A percentile compares a stretch with the other conserved stretches of the same genome.
phyloP scores from a whole-genome alignment of 2,797 vertebrate genomes.

The Falco columbarius region DNA sequence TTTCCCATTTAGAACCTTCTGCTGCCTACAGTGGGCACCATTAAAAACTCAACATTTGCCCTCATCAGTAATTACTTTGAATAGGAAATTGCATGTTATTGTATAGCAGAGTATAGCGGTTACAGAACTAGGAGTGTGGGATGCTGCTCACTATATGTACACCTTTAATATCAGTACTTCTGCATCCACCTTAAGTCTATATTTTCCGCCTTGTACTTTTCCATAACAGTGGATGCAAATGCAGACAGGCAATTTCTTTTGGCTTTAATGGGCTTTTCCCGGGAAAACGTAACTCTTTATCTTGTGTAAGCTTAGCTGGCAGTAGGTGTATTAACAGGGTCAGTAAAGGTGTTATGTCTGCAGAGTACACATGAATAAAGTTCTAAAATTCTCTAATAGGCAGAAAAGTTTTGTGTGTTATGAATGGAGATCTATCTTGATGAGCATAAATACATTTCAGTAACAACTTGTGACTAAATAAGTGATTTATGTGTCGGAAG shows the following conservation, averaged over 20 bases:
- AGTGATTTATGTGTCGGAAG: background rate
- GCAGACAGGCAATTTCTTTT: background rate
- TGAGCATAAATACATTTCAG: background rate
- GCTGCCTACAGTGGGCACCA: background rate
- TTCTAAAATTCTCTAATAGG: background rate
- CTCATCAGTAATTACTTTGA: slow-evolving; percentile 32
- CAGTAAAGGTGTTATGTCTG: background rate
- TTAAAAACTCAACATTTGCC: slow-evolving; percentile 52
- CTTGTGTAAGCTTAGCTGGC: background rate
- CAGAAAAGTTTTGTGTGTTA: background rate
- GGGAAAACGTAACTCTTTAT: background rate
- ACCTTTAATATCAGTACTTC: background rate
- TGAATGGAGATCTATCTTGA: background rate
- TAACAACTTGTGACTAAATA: background rate
- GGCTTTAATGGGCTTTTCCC: slow-evolving; percentile 6
- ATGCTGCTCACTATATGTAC: background rate
- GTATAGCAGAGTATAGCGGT: slow-evolving; percentile 1
- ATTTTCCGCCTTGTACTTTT: background rate
- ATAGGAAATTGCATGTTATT: slow-evolving; percentile 5
- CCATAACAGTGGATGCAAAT: background rate
- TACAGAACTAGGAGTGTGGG: background rate
- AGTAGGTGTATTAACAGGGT: background rate
- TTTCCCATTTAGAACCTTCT: background rate
- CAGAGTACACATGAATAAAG: background rate
- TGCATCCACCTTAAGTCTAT: background rate